Conservation (phyloP, 2,888 invertebrate genomes). For the Ecliptopera silaceata region DNA sequence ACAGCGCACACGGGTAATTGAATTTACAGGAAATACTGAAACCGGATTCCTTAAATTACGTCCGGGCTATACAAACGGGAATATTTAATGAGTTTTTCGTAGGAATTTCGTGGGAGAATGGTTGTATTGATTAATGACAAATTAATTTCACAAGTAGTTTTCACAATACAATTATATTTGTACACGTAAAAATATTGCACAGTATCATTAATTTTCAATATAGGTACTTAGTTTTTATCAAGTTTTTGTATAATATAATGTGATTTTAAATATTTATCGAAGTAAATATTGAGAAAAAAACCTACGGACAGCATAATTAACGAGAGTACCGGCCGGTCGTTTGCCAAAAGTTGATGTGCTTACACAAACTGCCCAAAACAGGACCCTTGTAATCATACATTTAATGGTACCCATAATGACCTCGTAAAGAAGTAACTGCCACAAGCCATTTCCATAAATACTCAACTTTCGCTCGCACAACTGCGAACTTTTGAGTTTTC, state of each 20-base stretch:
- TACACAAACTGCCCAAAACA: constrained; percentile 74
- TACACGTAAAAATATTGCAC: too few relatives aligned
- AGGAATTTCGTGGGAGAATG: background rate
- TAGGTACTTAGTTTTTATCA: too few relatives aligned
- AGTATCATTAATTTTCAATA: too few relatives aligned
- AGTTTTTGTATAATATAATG: too few relatives aligned
- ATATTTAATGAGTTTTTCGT: background rate
- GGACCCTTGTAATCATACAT: constrained; percentile 72
- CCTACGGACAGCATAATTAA: constrained; percentile 54
- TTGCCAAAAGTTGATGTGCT: constrained; percentile 76
- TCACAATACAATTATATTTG: too few relatives aligned
- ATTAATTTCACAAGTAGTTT: too few relatives aligned
- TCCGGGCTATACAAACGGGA: background rate
- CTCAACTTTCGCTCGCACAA: constrained; percentile 56
- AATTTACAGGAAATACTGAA: constrained; percentile 54
- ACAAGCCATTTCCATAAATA: constrained; percentile 70
- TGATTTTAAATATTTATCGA: too few relatives aligned
- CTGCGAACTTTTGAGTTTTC: constrained; percentile 51
- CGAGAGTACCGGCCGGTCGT: constrained; percentile 67
- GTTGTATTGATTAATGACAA: too few relatives aligned
- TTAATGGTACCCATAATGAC: constrained; percentile 78
- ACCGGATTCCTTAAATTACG: constrained; percentile 1
- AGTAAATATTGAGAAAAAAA: constrained; percentile 35
- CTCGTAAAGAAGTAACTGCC: constrained; percentile 75
- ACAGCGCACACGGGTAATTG: constrained; percentile 57